Conservation (phyloP, 2,113 vertebrate genomes). For the Phaetusa simplex region DNA sequence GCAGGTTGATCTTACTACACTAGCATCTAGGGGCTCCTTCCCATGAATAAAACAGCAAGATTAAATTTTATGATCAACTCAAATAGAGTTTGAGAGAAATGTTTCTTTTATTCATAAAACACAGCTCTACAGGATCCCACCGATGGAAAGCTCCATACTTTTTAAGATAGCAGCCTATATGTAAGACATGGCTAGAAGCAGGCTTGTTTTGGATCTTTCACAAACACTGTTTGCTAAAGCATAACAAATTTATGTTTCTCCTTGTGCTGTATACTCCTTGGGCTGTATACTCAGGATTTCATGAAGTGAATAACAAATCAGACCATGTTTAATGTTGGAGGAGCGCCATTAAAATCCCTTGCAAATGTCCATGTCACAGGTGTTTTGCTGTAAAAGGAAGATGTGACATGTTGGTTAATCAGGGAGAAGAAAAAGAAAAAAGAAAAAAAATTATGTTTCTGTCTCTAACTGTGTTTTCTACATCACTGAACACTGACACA, state of each 20-base stretch:
- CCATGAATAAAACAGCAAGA: not conserved
- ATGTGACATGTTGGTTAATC: constrained; percentile 5
- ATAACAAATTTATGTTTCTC: not conserved
- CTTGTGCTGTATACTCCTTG: not conserved
- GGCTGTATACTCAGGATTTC: not conserved
- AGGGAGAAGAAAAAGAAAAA: not conserved
- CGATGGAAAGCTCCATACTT: not conserved
- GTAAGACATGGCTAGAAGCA: not conserved
- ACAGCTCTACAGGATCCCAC: not conserved
- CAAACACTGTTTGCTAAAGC: constrained; percentile 1
- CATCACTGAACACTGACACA: constrained; percentile 36
- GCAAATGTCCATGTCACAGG: constrained; percentile 2
- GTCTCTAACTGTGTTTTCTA: constrained; percentile 54
- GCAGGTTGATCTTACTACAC: not conserved
- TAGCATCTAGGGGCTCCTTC: not conserved
- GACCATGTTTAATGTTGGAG: not conserved
- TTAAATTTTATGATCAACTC: not conserved
- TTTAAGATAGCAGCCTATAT: not conserved
- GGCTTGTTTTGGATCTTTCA: constrained; percentile 9
- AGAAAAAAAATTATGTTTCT: not conserved
- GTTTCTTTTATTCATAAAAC: not conserved
- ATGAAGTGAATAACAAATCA: not conserved
- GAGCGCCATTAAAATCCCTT: not conserved
- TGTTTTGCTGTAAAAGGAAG: not conserved
- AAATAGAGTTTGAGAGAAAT: not conserved